A percentile compares a stretch with the other conserved stretches of the same genome.
Conservation (phyloP, 1,140 invertebrate species). For the Dysdera silvatica region DNA sequence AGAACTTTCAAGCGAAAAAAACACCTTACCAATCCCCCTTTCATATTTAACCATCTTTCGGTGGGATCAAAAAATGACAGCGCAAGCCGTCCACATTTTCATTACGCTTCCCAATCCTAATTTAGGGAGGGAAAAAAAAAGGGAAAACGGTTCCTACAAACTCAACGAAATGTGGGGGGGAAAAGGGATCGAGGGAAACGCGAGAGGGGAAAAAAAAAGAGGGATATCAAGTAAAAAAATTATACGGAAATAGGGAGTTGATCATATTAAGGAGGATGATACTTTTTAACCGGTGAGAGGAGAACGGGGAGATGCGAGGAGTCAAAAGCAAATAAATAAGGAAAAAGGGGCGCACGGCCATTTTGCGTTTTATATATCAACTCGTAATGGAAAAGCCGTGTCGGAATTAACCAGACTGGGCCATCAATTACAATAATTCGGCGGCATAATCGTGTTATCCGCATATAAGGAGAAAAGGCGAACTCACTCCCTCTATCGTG, state of each 20-base stretch:
- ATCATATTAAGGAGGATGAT: constrained; percentile 27
- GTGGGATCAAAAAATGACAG: constrained; percentile 8
- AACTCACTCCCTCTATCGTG: too few species aligned
- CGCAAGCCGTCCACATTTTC: constrained; percentile 24
- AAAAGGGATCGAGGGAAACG: too few species aligned
- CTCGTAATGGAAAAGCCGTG: constrained; percentile 30
- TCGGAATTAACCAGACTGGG: constrained; percentile 27
- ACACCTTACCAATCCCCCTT: too few species aligned
- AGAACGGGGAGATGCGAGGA: too few species aligned
- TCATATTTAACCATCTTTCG: too few species aligned
- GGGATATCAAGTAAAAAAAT: constrained; percentile 6
- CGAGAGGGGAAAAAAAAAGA: neutral
- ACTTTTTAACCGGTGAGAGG: too few species aligned
- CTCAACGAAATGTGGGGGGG: constrained; percentile 14
- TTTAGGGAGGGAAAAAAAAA: too few species aligned
- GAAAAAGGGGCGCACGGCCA: too few species aligned
- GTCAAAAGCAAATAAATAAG: too few species aligned
- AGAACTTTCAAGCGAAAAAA: too few species aligned
- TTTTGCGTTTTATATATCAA: too few species aligned
- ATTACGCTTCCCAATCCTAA: constrained; percentile 26
- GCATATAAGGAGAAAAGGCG: constrained; percentile 12
- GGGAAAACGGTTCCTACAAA: too few species aligned
- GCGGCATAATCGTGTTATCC: constrained; percentile 27
- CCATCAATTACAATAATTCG: constrained; percentile 30
- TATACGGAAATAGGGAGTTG: constrained; percentile 1